phyloP scores from a whole-genome alignment of 2,888 invertebrate species.

The Drosophila histrio region DNA sequence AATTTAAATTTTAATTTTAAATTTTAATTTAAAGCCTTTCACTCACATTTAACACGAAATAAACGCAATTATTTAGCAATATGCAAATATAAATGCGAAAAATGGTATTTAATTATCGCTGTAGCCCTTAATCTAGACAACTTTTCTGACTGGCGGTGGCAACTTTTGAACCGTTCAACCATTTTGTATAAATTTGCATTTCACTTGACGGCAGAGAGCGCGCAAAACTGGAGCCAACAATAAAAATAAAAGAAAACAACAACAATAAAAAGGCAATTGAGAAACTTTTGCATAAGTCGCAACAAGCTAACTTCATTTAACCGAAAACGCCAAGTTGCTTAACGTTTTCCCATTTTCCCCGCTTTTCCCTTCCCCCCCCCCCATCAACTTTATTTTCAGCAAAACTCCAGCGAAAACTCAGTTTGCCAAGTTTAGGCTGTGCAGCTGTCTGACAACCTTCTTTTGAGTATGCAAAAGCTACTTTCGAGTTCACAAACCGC shows the following conservation, averaged over 20 bases:
- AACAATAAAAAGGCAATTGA: constrained; percentile 80
- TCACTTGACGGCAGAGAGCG: constrained; percentile 62
- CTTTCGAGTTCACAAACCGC: constrained; percentile 20
- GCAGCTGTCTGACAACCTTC: constrained; percentile 12
- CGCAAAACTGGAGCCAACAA: constrained; percentile 24
- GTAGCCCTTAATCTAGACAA: constrained; percentile 63
- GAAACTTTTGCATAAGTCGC: constrained; percentile 80
- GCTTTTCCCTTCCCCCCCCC: background rate
- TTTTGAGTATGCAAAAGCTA: constrained; percentile 1
- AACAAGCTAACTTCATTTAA: constrained; percentile 65
- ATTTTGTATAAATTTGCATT: constrained; percentile 81
- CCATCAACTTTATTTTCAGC: background rate
- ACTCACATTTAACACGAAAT: constrained; percentile 49
- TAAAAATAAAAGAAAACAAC: constrained; percentile 61
- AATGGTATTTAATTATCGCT: constrained; percentile 77
- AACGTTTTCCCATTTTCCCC: background rate
- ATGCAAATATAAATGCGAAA: constrained; percentile 75
- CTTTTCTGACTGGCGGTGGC: constrained; percentile 30
- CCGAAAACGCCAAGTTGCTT: constrained; percentile 21
- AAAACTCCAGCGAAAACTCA: background rate
- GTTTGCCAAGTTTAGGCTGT: background rate
- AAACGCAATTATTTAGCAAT: constrained; percentile 72
- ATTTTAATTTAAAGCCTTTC: constrained; percentile 11
- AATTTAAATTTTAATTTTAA: constrained; percentile 2
- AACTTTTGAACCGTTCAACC: constrained; percentile 57